phyloP scores from a whole-genome alignment of 1,140 invertebrate genomes.

The Drosophila kurseongensis region DNA sequence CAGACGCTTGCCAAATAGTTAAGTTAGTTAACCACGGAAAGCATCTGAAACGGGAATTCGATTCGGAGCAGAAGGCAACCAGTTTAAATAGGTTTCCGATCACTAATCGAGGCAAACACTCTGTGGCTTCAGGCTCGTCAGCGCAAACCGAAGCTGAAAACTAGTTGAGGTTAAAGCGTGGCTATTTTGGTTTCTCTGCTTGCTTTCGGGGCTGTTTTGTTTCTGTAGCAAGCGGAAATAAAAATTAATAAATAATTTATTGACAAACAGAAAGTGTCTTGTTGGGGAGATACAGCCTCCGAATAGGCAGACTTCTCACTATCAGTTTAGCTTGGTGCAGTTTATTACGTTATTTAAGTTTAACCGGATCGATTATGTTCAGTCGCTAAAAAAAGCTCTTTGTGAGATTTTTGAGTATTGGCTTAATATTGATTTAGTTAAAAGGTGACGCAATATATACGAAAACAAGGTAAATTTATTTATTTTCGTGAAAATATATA shows the following conservation, averaged over 20 bases:
- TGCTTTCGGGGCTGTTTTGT: constrained; percentile 32
- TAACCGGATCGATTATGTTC: not conserved
- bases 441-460: constrained; percentile 14
- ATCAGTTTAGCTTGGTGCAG: not conserved
- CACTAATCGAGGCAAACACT: constrained; percentile 13
- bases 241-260: constrained; percentile 70
- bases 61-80: constrained; percentile 25
- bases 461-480: not conserved
- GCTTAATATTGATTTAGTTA: not conserved
- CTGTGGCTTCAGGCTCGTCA: constrained; percentile 12
- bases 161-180: constrained; percentile 14
- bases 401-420: not conserved
- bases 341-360: not conserved
- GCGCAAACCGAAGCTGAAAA: constrained; percentile 18
- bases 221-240: constrained; percentile 54
- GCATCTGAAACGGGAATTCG: constrained; percentile 33
- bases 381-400: not conserved
- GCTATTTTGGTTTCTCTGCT: constrained; percentile 52
- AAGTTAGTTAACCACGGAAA: constrained; percentile 24
- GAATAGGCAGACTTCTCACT: constrained; percentile 8
- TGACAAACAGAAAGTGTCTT: constrained; percentile 43
- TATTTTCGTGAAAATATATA: not conserved
- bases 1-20: constrained; percentile 44
- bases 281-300: not conserved
- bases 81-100: constrained; percentile 40